Base-by-base conservation (phyloP, 2,113 vertebrate genomes). In the Larimichthys polyactis region DNA sequence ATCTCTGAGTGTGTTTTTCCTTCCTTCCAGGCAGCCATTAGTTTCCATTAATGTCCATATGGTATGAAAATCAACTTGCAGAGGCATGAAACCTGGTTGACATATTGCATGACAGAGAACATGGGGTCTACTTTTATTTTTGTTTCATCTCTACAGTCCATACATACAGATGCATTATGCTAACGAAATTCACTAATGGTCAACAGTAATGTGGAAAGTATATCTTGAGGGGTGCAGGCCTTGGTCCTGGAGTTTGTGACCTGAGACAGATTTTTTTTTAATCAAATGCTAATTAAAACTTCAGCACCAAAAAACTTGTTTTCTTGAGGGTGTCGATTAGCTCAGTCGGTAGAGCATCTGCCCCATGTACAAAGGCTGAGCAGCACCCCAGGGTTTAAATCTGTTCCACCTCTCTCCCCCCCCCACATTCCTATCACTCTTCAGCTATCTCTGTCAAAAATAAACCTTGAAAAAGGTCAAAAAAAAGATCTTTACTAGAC, bases 11-110 rank as follows among this genome's bases (percentile, higher is more conserved):
- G 64, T 75, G 58, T 81, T 17, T 82, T 83, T 72, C 24, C 81
- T 84, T 65, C 63, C 62, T 80, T 63, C 60, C 75, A 75, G 75
- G 49, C 83, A 51, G 75, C 65, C 69, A 71, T 4, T 64, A 63
- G 74, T 87, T 87, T 88, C 79, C 88, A 76, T 73, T 83, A n/a
- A 27, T 4, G 49, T 60, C 79, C 90, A 86, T 78, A 76, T 88
- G 84, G 84, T 85, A 82, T 0, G 67, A 76, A 78, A 73, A 88
- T 88, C 79, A 90, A 49, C 72, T 22, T 29, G 51, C 60, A 43
- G 46, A 48, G 32, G 66, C 63, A 22, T 62, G 46, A 84, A 64
- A 68, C 40, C 49, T 32, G 43, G 68, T 27, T 75, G 44, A 83
- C 64, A 59, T 54, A 57, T 79, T 68, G 70, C 71, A 57, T 82